Evolutionary conservation across 1,140 invertebrate species (phyloP).

Genomic region (Drosophila ironensis): DNA sequence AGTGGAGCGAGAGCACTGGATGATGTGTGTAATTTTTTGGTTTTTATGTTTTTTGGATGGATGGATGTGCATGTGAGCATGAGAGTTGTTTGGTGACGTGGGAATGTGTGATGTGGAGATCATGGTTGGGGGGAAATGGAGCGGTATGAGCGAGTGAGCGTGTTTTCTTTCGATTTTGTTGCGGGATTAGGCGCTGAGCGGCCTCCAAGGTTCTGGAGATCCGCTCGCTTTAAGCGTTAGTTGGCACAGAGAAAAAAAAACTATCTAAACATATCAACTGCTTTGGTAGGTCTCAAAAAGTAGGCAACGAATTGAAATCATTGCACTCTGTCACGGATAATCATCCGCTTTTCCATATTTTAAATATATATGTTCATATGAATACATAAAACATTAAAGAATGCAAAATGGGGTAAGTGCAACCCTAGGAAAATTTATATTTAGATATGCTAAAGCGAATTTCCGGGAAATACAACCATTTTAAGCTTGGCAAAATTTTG

Average conservation of each 20-base stretch:
- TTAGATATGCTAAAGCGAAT: too few species aligned
- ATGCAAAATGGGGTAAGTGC: too few species aligned
- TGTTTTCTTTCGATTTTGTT: conserved; percentile 33
- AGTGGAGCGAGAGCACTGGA: conserved; percentile 38
- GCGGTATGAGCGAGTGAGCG: conserved; percentile 77
- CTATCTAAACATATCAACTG: conserved; percentile 4
- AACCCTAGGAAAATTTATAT: too few species aligned
- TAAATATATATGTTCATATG: too few species aligned
- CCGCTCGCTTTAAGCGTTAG: conserved; percentile 22
- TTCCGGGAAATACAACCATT: too few species aligned
- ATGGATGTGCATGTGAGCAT: conserved; percentile 35
- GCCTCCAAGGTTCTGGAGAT: conserved; percentile 7
- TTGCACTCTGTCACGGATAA: too few species aligned
- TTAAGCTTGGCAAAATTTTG: too few species aligned
- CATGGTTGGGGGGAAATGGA: conserved; percentile 71
- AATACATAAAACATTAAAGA: too few species aligned
- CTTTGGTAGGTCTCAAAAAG: neutral
- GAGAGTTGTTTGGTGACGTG: conserved; percentile 25
- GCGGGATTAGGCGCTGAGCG: conserved; percentile 28
- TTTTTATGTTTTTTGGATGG: conserved; percentile 5
- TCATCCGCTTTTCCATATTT: too few species aligned
- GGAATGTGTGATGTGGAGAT: conserved; percentile 63
- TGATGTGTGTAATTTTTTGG: conserved; percentile 6
- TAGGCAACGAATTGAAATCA: too few species aligned
- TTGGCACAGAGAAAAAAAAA: conserved; percentile 31